Evolutionary conservation across 2,113 vertebrate genomes (phyloP).

Genomic region (Vireo altiloquus): DNA sequence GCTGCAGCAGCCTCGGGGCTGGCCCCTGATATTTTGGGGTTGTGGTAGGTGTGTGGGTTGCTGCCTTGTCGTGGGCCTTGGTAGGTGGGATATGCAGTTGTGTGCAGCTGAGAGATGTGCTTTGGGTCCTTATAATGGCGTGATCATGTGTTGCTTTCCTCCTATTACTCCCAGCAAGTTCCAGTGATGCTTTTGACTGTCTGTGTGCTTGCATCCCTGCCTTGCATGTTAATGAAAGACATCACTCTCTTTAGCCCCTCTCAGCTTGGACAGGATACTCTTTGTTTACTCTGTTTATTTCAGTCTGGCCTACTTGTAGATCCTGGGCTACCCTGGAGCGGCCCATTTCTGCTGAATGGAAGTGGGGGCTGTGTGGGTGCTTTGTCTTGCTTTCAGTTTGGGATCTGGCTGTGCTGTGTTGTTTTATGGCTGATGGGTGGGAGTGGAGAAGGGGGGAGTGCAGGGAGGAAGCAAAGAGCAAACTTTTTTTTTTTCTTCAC

Average conservation of each 20-base stretch:
- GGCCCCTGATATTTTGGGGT: neutral
- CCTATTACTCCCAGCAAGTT: neutral
- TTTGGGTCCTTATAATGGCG: neutral
- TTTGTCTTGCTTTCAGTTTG: constrained; percentile 56
- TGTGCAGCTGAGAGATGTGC: neutral
- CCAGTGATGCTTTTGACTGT: constrained; percentile 74
- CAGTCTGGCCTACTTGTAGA: constrained; percentile 71
- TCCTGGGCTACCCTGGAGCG: neutral
- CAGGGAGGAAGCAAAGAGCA: neutral
- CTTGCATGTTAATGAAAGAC: constrained; percentile 86
- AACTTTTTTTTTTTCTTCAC: neutral
- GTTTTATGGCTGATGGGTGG: constrained; percentile 35
- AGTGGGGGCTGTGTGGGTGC: constrained; percentile 31
- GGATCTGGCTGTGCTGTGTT: constrained; percentile 21
- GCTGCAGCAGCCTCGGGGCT: neutral
- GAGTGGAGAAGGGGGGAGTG: neutral
- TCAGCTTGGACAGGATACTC: constrained; percentile 76
- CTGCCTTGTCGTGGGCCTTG: neutral
- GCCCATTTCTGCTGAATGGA: constrained; percentile 60
- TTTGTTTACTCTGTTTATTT: constrained; percentile 77
- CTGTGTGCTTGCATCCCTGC: constrained; percentile 71
- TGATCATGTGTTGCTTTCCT: neutral
- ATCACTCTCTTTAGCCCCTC: constrained; percentile 73
- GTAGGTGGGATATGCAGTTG: neutral
- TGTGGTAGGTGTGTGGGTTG: neutral